Base-by-base conservation (phyloP, 2,888 invertebrate species). In the Chalcis sispes region DNA sequence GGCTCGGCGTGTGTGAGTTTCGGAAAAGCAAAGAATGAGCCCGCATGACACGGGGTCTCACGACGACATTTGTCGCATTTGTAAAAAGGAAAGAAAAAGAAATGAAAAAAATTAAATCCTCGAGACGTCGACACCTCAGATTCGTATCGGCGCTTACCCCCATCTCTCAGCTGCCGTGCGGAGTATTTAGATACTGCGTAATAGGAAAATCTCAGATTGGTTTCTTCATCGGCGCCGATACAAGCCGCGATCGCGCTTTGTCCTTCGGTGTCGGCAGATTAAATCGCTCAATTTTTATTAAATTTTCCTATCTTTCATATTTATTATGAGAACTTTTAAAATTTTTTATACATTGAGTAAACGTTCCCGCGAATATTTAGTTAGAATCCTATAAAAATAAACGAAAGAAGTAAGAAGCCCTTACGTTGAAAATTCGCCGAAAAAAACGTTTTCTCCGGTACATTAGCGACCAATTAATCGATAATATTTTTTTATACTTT, bases 101-200 rank as follows among this genome's bases (percentile, higher is more conserved):
- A 25, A 23, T 15, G 4, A 18, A 40, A 36, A 58, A 58, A 67
- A 56, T 48, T 36, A 62, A 69, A 36, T 42, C 29, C 46, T 36
- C 40, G 72, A 76, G 59, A 61, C 61, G 80, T 81, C 81, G 82
- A 84, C 83, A 83, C 79, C 80, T 82, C 74, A 80, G 83, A 85
- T 84, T 75, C 78, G 74, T 79, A 83, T 84, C 83, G 80, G 73
- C 78, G 72, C 32, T 67, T 61, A 61, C 66, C 67, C 52, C 67
- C 52, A 36, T 36, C 4, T n/a, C n/a, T n/a, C n/a, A n/a, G n/a
- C n/a, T n/a, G n/a, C n/a, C n/a, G n/a, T n/a, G n/a, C n/a, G n/a
- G n/a, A n/a, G n/a, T n/a, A n/a, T n/a, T n/a, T n/a, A n/a, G n/a
- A n/a, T n/a, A n/a, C n/a, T n/a, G n/a, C n/a, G n/a, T n/a, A n/a